These are phyloP conservation scores for Mesoclemmys tuberculata DNA, from an alignment of 2,113 vertebrate species.

Conservation along the genomic window DNA sequence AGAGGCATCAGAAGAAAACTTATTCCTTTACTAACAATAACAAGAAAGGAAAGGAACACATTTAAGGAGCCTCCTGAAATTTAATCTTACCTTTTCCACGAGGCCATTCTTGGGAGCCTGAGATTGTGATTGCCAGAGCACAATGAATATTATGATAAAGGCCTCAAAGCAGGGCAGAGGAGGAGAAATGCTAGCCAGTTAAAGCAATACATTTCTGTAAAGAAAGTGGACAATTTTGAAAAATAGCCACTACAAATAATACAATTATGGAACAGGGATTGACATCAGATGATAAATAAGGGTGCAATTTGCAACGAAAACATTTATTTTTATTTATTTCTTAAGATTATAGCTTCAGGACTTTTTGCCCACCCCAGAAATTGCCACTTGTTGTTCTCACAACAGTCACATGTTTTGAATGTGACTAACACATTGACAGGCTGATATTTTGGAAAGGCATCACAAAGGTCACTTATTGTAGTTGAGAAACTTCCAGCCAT, in stretches of 20 bases:
- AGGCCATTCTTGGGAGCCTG: conserved; percentile 36
- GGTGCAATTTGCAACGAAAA: conserved; percentile 6
- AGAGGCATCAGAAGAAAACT: background rate
- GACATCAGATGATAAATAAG: conserved; percentile 25
- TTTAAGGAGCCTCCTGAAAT: conserved; percentile 39
- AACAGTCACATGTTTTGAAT: background rate
- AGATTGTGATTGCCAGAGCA: conserved; percentile 41
- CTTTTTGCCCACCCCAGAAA: background rate
- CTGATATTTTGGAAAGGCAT: background rate
- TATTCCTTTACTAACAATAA: conserved; percentile 37
- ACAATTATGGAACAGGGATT: conserved; percentile 35
- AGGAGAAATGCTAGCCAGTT: conserved; percentile 36
- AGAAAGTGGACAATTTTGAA: conserved; percentile 28
- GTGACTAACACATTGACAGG: background rate
- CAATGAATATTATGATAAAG: conserved; percentile 59
- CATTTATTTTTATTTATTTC: background rate
- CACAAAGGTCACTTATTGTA: background rate
- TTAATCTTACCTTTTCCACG: conserved; percentile 44
- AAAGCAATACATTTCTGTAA: conserved; percentile 42
- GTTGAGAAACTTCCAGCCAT: background rate
- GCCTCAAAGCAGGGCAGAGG: conserved; percentile 29
- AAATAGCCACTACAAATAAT: conserved; percentile 38
- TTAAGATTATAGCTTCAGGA: background rate
- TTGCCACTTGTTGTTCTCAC: background rate
- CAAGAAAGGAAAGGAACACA: conserved; percentile 26